A percentile compares a stretch with the other conserved stretches of the same genome.
Evolutionary conservation across 2,888 invertebrate genomes (phyloP).

Genomic region (Brenthis hecate): DNA sequence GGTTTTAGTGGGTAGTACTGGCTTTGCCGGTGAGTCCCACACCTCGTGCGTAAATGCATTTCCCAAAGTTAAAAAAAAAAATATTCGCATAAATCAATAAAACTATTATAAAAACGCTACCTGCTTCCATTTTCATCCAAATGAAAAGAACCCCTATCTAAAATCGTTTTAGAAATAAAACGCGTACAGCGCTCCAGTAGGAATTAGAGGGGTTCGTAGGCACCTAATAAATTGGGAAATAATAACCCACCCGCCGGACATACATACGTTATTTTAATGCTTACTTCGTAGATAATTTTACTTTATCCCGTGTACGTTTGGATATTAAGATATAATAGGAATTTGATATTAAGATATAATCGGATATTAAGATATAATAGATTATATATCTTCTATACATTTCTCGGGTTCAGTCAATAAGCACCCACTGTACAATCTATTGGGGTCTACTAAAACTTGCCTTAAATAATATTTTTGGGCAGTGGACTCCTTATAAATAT

Average conservation of each 20-base stretch:
- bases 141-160: constrained; percentile 65
- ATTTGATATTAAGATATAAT: too few species aligned
- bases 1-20: too few species aligned
- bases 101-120: constrained; percentile 22
- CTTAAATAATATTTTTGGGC: too few species aligned
- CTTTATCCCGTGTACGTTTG: neutral
- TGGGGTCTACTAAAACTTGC: too few species aligned
- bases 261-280: constrained; percentile 41
- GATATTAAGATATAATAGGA: neutral
- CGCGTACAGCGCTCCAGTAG: constrained; percentile 66
- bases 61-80: too few species aligned
- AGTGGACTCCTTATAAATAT: too few species aligned
- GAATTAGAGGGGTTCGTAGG: constrained; percentile 64
- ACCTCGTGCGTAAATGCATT: too few species aligned
- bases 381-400: too few species aligned
- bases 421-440: too few species aligned
- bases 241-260: constrained; percentile 55
- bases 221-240: constrained; percentile 79
- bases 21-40: too few species aligned
- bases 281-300: constrained; percentile 19
- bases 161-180: constrained; percentile 79
- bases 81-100: too few species aligned
- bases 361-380: neutral
- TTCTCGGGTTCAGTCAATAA: too few species aligned
- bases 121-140: constrained; percentile 43